These are phyloP conservation scores for Gymnocheta viridis DNA, from an alignment of 2,888 invertebrate species.

Conservation along the genomic window DNA sequence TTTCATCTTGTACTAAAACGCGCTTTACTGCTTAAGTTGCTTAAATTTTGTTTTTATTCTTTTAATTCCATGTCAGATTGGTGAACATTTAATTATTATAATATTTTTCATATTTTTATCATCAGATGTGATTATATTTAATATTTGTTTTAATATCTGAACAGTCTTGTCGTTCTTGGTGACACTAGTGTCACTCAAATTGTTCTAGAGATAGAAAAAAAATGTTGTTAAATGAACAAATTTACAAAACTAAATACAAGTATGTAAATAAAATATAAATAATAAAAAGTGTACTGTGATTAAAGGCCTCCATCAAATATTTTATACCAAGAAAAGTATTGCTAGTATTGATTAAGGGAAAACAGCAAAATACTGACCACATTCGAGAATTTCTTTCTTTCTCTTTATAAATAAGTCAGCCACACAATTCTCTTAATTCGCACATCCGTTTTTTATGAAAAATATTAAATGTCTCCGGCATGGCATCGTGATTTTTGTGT, in stretches of 20 bases:
- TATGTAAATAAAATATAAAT: background rate
- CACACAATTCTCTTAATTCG: too few species aligned
- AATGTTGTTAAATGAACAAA: background rate
- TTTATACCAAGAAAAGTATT: too few species aligned
- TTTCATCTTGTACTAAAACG: background rate
- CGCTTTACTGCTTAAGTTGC: background rate
- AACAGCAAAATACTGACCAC: too few species aligned
- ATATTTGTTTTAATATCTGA: slow-evolving; percentile 24
- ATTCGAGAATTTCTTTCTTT: too few species aligned
- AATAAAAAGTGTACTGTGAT: too few species aligned
- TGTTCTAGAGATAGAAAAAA: slow-evolving; percentile 24
- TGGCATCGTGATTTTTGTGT: background rate
- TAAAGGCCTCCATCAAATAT: too few species aligned
- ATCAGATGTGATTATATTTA: background rate
- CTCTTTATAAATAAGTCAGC: too few species aligned
- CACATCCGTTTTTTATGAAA: background rate
- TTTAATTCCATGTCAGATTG: slow-evolving; percentile 52
- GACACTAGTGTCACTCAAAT: slow-evolving; percentile 34
- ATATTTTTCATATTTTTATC: background rate
- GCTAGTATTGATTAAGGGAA: too few species aligned
- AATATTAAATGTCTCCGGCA: background rate
- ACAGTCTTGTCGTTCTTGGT: slow-evolving; percentile 23
- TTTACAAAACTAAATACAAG: too few species aligned
- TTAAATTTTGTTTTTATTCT: background rate
- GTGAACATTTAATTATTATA: slow-evolving; percentile 57